phyloP scores from a whole-genome alignment of 2,797 vertebrate species.

The Tragelaphus oryx region DNA sequence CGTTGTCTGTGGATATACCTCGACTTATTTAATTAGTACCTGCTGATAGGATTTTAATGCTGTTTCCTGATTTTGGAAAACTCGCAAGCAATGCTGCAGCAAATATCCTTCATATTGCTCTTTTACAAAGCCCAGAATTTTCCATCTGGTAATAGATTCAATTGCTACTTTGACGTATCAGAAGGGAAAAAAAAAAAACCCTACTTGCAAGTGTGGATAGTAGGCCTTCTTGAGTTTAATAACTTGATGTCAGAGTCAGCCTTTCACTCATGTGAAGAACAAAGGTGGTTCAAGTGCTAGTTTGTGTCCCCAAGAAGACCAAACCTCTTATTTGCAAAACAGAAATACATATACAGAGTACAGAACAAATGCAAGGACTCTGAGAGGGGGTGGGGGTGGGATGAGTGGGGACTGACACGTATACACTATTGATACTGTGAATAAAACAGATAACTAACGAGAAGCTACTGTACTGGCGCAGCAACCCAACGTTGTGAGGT shows the following conservation, averaged over 20 bases:
- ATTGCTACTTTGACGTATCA: not conserved
- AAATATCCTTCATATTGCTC: not conserved
- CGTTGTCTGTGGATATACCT: not conserved
- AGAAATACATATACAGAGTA: not conserved
- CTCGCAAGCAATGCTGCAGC: not conserved
- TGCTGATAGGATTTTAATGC: not conserved
- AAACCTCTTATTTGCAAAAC: rapidly evolving
- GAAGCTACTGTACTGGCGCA: not conserved
- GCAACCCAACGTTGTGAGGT: not conserved
- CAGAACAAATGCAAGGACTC: not conserved
- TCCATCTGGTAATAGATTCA: not conserved
- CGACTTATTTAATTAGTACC: not conserved
- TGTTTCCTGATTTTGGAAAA: not conserved
- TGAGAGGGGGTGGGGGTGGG: not conserved
- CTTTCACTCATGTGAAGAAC: not conserved
- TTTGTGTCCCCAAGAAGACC: not conserved
- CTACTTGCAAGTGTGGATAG: not conserved
- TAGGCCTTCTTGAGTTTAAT: not conserved
- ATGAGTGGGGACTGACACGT: not conserved
- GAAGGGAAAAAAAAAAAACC: not conserved
- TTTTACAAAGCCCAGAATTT: not conserved
- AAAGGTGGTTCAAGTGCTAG: not conserved
- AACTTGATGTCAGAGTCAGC: not conserved
- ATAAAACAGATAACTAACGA: not conserved
- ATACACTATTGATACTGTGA: not conserved